phyloP scores from a whole-genome alignment of 2,113 vertebrate species.

The Sus scrofa region T2T-Sscrofa CM000827.6:56556001-56556500 shows the following conservation, averaged over 20 bases:
- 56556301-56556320: neutral
- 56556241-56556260: neutral
- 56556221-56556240: neutral
- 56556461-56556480: neutral
- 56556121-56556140: neutral
- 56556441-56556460: neutral
- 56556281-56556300: neutral
- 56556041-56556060: neutral
- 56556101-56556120: neutral
- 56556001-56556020: neutral
- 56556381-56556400: neutral
- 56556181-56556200: neutral
- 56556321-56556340: neutral
- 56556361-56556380: neutral
- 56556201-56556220: neutral
- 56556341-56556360: neutral
- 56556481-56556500: neutral
- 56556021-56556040: neutral
- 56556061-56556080: rapidly evolving
- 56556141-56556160: neutral
- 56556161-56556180: neutral
- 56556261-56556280: neutral
- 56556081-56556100: neutral
- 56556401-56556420: neutral
- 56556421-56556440: neutral